These are phyloP conservation scores for Euschistus heros DNA, from an alignment of 1,140 invertebrate species.

Conservation along the genomic window DNA sequence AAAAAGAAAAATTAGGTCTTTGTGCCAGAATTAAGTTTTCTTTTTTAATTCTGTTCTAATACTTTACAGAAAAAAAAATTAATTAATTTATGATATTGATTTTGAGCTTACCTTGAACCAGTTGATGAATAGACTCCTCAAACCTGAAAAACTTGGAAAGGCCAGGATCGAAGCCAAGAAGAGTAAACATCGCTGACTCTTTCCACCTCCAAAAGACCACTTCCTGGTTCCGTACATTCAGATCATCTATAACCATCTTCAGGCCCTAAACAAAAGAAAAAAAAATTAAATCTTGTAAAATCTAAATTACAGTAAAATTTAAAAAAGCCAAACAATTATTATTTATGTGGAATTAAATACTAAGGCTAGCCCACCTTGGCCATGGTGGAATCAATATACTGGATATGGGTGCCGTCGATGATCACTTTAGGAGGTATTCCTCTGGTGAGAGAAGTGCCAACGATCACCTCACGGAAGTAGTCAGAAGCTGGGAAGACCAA, in stretches of 20 bases:
- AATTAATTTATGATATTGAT: no score
- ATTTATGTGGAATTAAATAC: not conserved
- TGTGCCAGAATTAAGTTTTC: no score
- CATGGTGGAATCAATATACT: conserved; percentile 49
- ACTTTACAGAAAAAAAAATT: no score
- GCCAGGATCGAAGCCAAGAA: conserved; percentile 27
- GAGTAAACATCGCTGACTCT: conserved; percentile 28
- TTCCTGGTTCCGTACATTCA: conserved; percentile 34
- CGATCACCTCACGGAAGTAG: conserved; percentile 42
- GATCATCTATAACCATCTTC: conserved; percentile 35
- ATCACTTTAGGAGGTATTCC: conserved; percentile 36
- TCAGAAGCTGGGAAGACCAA: conserved; percentile 55
- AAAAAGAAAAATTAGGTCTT: no score
- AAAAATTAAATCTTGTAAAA: not conserved
- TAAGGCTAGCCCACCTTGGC: conserved; percentile 38
- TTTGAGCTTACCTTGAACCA: conserved; percentile 29
- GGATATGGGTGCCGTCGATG: conserved; percentile 49
- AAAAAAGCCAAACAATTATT: no score
- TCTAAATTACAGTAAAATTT: no score
- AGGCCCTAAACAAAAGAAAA: conserved; percentile 32
- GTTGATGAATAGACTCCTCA: conserved; percentile 25
- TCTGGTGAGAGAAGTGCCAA: conserved; percentile 26
- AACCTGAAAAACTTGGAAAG: conserved; percentile 27
- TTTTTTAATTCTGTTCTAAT: no score
- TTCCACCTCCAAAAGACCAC: conserved; percentile 36